Conservation (phyloP, 2,113 vertebrate genomes). For the Ptychochromis oligacanthus region DNA sequence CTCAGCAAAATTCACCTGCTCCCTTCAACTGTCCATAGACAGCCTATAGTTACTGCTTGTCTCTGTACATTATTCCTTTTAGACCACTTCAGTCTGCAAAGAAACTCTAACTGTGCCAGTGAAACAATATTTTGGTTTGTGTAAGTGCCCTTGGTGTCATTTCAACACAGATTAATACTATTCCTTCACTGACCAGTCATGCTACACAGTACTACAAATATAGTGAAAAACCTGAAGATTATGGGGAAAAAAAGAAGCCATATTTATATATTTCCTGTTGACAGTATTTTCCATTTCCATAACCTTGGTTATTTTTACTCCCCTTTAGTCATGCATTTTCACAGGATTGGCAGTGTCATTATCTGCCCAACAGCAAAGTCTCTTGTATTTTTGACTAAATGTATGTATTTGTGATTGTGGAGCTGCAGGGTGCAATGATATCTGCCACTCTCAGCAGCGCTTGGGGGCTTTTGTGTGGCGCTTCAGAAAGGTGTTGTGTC, state of each 20-base stretch:
- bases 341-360: constrained; percentile 54
- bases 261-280: constrained; percentile 24
- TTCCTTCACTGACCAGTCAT: neutral
- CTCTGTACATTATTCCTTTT: constrained; percentile 21
- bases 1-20: constrained; percentile 50
- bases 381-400: constrained; percentile 65
- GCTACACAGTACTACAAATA: neutral
- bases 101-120: neutral
- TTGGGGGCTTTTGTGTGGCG: constrained; percentile 56
- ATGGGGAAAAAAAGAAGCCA: neutral
- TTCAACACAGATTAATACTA: neutral
- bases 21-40: constrained; percentile 15
- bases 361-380: constrained; percentile 59
- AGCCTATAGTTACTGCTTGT: constrained; percentile 6
- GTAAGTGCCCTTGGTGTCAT: constrained; percentile 17
- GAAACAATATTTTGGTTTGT: constrained; percentile 15
- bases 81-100: constrained; percentile 12
- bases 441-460: constrained; percentile 71
- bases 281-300: constrained; percentile 41
- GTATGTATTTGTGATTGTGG: constrained; percentile 63
- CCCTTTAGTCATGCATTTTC: constrained; percentile 50
- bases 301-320: constrained; percentile 46
- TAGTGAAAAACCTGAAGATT: constrained; percentile 36
- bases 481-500: constrained; percentile 62
- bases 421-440: constrained; percentile 56